phyloP scores from a whole-genome alignment of 2,113 vertebrate genomes.

The Brachypteracias leptosomus region DNA sequence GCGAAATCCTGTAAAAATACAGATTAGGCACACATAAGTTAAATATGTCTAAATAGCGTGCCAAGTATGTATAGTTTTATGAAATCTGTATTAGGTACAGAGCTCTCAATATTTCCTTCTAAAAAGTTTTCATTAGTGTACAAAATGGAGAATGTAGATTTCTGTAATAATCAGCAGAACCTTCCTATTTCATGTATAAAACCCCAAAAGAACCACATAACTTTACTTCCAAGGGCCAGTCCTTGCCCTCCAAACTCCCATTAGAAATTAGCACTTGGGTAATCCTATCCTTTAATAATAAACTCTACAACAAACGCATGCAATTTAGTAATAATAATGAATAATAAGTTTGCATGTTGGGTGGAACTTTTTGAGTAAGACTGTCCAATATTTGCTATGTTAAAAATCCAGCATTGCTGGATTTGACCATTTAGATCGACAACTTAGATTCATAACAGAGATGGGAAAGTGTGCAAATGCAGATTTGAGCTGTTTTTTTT shows the following conservation, averaged over 20 bases:
- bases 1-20: conserved; percentile 41
- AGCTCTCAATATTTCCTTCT: neutral
- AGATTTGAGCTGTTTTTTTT: neutral
- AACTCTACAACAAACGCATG: neutral
- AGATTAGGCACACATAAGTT: conserved; percentile 33
- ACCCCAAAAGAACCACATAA: neutral
- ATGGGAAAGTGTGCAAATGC: neutral
- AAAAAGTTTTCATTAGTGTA: neutral
- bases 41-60: neutral
- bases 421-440: neutral
- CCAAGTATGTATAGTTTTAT: conserved; percentile 34
- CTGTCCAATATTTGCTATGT: neutral
- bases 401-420: neutral
- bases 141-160: neutral
- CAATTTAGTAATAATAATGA: neutral
- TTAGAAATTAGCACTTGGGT: neutral
- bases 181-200: neutral
- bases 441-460: neutral
- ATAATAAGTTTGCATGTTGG: neutral
- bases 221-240: neutral
- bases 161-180: conserved; percentile 4
- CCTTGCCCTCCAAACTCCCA: neutral
- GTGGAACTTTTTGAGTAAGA: neutral
- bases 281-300: neutral
- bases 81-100: conserved; percentile 18